Conservation (phyloP, 1,140 invertebrate genomes). For the Trachymyrmex cornetzi region DNA sequence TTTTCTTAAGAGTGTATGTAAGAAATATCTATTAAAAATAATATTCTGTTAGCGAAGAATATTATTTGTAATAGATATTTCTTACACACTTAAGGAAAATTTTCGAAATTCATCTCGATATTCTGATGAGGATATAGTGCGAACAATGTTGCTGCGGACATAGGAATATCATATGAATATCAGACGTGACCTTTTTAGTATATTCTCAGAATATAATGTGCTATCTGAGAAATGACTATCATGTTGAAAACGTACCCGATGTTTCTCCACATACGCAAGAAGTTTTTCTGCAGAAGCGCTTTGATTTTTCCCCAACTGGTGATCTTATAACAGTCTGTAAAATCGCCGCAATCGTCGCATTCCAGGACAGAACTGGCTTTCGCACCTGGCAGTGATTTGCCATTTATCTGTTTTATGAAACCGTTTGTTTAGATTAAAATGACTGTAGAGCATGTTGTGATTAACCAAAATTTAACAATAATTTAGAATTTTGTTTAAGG, state of each 20-base stretch:
- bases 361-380: slow-evolving; percentile 85
- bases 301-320: slow-evolving; percentile 91
- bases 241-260: slow-evolving; percentile 88
- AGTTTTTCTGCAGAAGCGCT: slow-evolving; percentile 96
- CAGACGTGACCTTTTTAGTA: too few relatives aligned
- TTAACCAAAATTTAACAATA: background rate
- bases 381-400: slow-evolving; percentile 86
- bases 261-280: slow-evolving; percentile 97
- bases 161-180: too few relatives aligned
- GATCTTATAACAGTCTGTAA: slow-evolving; percentile 87
- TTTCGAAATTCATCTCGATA: too few relatives aligned
- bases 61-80: too few relatives aligned
- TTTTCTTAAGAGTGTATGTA: too few relatives aligned
- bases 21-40: too few relatives aligned
- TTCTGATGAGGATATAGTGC: too few relatives aligned
- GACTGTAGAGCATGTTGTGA: background rate
- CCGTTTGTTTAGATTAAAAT: background rate
- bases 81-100: too few relatives aligned
- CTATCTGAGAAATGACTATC: too few relatives aligned
- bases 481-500: background rate
- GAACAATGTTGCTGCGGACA: too few relatives aligned
- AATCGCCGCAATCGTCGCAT: slow-evolving; percentile 88
- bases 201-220: too few relatives aligned
- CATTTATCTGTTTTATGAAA: slow-evolving; percentile 85
- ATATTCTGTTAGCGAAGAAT: too few relatives aligned